These are phyloP conservation scores for Tromatobia lineatoria DNA, from an alignment of 2,888 invertebrate genomes.

Conservation along the genomic window DNA sequence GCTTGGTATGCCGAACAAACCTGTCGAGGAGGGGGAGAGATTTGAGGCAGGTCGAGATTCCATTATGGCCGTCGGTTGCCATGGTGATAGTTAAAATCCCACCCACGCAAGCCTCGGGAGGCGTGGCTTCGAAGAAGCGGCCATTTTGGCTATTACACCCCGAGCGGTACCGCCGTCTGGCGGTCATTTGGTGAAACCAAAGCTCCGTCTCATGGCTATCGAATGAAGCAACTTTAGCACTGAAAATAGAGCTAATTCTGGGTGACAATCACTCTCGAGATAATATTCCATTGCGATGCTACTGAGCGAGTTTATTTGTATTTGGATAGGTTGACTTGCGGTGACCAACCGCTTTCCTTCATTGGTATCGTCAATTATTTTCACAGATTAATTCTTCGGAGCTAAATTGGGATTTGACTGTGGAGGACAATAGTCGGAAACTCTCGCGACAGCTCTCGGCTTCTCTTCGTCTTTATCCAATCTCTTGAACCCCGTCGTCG, in stretches of 20 bases:
- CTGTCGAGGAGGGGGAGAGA: slow-evolving; percentile 67
- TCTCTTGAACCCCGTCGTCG: slow-evolving; percentile 41
- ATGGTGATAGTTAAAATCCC: slow-evolving; percentile 74
- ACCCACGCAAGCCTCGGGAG: slow-evolving; percentile 66
- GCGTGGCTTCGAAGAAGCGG: slow-evolving; percentile 80
- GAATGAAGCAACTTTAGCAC: neutral
- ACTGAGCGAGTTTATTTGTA: too few species aligned
- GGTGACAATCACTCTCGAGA: neutral
- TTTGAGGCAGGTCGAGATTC: slow-evolving; percentile 81
- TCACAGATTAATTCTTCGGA: neutral
- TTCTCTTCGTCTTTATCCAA: slow-evolving; percentile 30
- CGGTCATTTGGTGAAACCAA: slow-evolving; percentile 50
- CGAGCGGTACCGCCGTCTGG: slow-evolving; percentile 80
- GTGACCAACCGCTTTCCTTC: neutral
- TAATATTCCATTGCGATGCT: neutral
- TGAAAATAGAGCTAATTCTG: neutral
- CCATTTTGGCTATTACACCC: slow-evolving; percentile 78
- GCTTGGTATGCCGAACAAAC: too few species aligned
- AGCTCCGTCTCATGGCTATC: neutral
- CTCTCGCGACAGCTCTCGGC: neutral
- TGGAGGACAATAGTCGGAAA: neutral
- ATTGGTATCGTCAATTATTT: neutral
- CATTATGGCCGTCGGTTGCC: slow-evolving; percentile 82
- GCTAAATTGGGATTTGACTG: neutral
- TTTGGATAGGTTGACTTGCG: too few species aligned